phyloP scores from a whole-genome alignment of 1,140 invertebrate genomes.

The Belonocnema kinseyi region DNA sequence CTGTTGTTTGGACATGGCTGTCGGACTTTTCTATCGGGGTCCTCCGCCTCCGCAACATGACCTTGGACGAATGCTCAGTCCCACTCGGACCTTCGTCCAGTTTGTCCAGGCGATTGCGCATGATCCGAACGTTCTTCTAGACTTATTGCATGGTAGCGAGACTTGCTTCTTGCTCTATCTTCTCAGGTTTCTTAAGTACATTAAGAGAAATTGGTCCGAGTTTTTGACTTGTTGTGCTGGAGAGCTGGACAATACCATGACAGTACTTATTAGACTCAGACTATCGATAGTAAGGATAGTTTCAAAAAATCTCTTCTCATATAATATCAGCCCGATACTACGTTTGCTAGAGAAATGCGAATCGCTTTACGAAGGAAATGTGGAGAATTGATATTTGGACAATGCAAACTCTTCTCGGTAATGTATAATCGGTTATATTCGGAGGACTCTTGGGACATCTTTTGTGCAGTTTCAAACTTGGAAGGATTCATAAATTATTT shows the following conservation, averaged over 20 bases:
- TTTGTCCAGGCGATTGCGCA: constrained; percentile 89
- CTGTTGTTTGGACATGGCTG: constrained; percentile 90
- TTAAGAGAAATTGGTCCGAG: constrained; percentile 88
- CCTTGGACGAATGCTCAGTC: constrained; percentile 87
- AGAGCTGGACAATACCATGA: constrained; percentile 89
- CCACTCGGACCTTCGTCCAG: constrained; percentile 88
- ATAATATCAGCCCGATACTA: constrained; percentile 92
- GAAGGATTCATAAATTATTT: too few species aligned
- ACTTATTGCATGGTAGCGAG: constrained; percentile 93
- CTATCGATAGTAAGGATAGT: constrained; percentile 89
- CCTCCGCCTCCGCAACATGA: constrained; percentile 86
- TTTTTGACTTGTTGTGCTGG: constrained; percentile 87
- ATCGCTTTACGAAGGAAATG: constrained; percentile 86
- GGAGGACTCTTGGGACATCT: too few species aligned
- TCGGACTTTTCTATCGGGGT: constrained; percentile 88
- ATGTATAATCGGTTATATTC: too few species aligned
- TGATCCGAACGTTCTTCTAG: constrained; percentile 88
- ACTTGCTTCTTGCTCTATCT: constrained; percentile 93
- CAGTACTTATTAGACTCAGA: constrained; percentile 86
- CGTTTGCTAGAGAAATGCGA: constrained; percentile 90
- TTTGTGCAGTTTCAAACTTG: too few species aligned
- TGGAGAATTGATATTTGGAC: constrained; percentile 64
- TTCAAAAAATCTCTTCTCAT: constrained; percentile 88
- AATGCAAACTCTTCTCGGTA: background rate
- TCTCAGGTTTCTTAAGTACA: constrained; percentile 89